phyloP scores from a whole-genome alignment of 2,113 vertebrate species.

The Leptosomus discolor region DNA sequence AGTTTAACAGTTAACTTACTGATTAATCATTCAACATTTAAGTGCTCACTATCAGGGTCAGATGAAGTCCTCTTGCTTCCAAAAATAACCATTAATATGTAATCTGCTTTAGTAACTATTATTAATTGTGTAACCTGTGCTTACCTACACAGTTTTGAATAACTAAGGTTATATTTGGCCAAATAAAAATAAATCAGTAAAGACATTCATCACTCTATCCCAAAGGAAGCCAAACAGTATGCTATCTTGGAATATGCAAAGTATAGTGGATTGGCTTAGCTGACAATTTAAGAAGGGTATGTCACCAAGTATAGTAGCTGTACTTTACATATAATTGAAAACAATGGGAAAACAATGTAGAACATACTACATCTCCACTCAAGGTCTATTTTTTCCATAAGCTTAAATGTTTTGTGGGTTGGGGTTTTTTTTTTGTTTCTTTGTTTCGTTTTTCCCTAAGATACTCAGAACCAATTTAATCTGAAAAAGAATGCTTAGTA shows the following conservation, averaged over 20 bases:
- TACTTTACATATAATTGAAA: neutral
- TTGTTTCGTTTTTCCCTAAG: neutral
- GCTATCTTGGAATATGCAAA: neutral
- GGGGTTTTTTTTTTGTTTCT: neutral
- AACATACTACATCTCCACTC: neutral
- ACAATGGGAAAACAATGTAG: neutral
- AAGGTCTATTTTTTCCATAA: neutral
- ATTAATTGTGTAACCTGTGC: neutral
- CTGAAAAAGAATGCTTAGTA: neutral
- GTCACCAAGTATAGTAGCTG: neutral
- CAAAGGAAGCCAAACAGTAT: neutral
- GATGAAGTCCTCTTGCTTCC: neutral
- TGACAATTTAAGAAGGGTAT: neutral
- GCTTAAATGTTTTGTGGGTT: neutral
- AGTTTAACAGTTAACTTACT: constrained; percentile 18
- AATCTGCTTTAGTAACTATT: neutral
- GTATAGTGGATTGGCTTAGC: neutral
- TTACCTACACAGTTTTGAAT: neutral
- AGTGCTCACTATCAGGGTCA: constrained; percentile 29
- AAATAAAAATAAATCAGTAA: neutral
- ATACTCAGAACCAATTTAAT: neutral
- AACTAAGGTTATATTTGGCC: neutral
- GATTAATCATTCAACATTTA: constrained; percentile 15
- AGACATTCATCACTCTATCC: neutral
- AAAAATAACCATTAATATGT: neutral